These are phyloP conservation scores for Cryptocheilus praepositus DNA, from an alignment of 2,888 invertebrate species.

Conservation along the genomic window DNA sequence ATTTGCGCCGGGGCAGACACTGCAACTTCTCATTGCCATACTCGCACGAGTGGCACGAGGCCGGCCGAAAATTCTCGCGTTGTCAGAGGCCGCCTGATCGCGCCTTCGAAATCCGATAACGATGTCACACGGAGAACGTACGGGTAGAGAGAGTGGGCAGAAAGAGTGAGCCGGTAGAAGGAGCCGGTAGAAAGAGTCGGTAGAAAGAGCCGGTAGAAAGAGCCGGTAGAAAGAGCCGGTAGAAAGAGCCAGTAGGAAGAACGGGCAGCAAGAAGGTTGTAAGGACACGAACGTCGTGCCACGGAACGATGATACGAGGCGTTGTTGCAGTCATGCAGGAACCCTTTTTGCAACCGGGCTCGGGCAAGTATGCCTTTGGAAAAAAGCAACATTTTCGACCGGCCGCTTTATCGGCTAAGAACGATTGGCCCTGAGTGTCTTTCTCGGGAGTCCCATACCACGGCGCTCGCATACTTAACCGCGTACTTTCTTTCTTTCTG, in stretches of 20 bases:
- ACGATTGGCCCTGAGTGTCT: neutral
- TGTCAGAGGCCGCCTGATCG: conserved; percentile 13
- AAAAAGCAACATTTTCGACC: neutral
- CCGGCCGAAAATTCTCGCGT: conserved; percentile 29
- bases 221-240: too few relatives aligned
- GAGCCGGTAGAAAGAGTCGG: too few relatives aligned
- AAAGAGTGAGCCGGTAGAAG: neutral
- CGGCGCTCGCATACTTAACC: neutral
- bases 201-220: too few relatives aligned
- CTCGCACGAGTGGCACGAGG: conserved; percentile 22
- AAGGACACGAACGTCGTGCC: neutral
- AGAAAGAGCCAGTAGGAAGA: too few relatives aligned
- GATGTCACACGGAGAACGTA: conserved; percentile 14
- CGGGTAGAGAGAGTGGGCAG: conserved; percentile 21
- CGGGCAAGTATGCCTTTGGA: too few relatives aligned
- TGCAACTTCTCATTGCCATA: conserved; percentile 10
- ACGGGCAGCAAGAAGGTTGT: too few relatives aligned
- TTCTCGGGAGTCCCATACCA: neutral
- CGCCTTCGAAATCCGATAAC: conserved; percentile 16
- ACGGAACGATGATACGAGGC: conserved; percentile 4
- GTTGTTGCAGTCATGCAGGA: conserved; percentile 1
- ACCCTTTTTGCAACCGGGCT: neutral
- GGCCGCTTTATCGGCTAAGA: neutral
- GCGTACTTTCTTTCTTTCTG: neutral
- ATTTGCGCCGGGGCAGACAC: too few relatives aligned